Evolutionary conservation across 2,113 vertebrate species (phyloP), one percentile per base, ranked within the genome.

Genomic region (Etheostoma spectabile): DNA sequence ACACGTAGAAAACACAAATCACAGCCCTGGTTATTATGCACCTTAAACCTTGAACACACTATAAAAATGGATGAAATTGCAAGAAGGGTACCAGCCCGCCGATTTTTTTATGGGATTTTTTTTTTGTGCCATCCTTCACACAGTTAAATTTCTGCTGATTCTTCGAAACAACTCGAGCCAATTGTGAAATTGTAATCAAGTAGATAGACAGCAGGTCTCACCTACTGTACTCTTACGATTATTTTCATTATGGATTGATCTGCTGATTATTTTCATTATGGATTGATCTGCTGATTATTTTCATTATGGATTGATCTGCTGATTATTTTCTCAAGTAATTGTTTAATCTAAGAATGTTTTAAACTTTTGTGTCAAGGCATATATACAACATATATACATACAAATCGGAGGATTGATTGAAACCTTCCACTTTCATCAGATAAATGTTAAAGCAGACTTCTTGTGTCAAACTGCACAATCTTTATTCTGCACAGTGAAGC

Each of bases 11-110:
- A 91, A 91, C 84, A 87, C 85, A 86, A 30, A 30, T 83, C 53
- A 81, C 84, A 13, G 68, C 63, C 7, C 74, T 72, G 90, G 71
- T 91, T 91, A 88, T 92, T 93, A 86, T 63, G 71, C 85, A 88
- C 87, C 79, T 88, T 92, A 93, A 93, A 95, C 95, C 92, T 94
- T 95, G 93, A 92, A 79, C 91, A 71, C 80, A 73, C 91, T 79
- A 91, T 95, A 95, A 96, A 95, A 88, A 84, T 14, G 27, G 53
- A 86, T 53, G 80, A 89, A 92, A 92, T 93, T 89, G 93, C 89
- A 86, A 88, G 89, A 87, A 83, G 74, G 79, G 82, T 87, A 92
- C 89, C 89, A 91, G 86, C 78, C 65, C 1, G 42, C 74, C 88
- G 49, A 85, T 90, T 91, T 92, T 92, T 94, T 94, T 92, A 93